Evolutionary conservation across 2,797 vertebrate species (phyloP).

Genomic region (Chelon auratus): DNA sequence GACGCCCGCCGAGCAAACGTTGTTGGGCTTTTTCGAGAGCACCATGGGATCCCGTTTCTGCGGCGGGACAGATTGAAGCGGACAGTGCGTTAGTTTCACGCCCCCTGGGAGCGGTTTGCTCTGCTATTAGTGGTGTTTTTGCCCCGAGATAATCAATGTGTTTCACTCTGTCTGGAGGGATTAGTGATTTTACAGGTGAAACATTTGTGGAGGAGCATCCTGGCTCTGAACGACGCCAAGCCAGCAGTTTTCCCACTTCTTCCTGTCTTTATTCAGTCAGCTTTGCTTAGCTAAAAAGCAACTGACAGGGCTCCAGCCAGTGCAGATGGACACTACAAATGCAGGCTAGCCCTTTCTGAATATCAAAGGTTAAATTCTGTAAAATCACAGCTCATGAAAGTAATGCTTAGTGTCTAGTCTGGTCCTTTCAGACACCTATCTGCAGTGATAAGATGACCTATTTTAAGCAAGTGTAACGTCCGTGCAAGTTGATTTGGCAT

Average conservation of each 20-base stretch:
- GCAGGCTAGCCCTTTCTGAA: too few species aligned
- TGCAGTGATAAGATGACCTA: background rate
- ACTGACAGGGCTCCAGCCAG: too few species aligned
- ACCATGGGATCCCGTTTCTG: conserved; percentile 92
- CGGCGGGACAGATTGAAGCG: conserved; percentile 8
- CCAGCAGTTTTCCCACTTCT: too few species aligned
- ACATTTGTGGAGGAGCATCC: conserved; percentile 21
- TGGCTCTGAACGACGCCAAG: background rate
- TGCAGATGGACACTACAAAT: too few species aligned
- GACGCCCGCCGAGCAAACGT: conserved; percentile 87
- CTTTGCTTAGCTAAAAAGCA: too few species aligned
- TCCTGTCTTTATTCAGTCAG: too few species aligned
- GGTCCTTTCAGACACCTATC: background rate
- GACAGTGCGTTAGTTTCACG: conserved; percentile 10
- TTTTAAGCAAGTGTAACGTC: too few species aligned
- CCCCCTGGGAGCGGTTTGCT: background rate
- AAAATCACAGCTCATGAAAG: background rate
- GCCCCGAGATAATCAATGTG: conserved; percentile 21
- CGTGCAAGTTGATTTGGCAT: too few species aligned
- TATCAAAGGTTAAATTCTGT: background rate
- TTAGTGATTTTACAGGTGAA: conserved; percentile 29
- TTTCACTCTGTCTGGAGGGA: conserved; percentile 29
- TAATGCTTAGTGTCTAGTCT: background rate
- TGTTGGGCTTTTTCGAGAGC: conserved; percentile 88
- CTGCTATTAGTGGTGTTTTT: background rate